Evolutionary conservation across 2,888 invertebrate species (phyloP), one percentile per base, ranked within the genome.

Genomic region (Aleiodes leptofemur): DNA sequence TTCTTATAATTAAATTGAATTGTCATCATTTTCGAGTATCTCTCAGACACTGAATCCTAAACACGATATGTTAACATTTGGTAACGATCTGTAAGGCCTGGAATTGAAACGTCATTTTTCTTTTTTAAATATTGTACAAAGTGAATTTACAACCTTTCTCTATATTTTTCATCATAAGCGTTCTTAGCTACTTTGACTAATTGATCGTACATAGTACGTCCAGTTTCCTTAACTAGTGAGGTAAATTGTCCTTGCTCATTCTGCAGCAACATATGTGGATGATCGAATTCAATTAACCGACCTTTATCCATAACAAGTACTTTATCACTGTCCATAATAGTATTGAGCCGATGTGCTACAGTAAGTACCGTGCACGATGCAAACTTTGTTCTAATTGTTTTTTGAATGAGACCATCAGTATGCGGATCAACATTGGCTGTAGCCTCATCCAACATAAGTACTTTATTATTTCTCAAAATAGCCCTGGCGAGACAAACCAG

Each of bases 361-460:
- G 92, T 93, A 31, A 93, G 87, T 16, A 93, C 92, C 0, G 92
- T 92, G 78, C 92, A 92, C 0, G 86, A 81, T 4, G 85, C 86
- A 82, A 93, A 93, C 82, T 92, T 91, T 16, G 89, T 88, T 69
- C 92, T 83, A 38, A 93, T 92, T 0, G 92, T 92, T 76, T 88
- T 85, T 78, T 93, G 93, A 77, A 93, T 92, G 23, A 92, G 82
- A 4, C 87, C 88, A 81, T 92, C 92, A 0, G 92, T 92, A 92
- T 95, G 95, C 9, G 96, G 96, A 90, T 98, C 97, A 8, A 97
- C 96, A 87, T 97, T 97, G 1, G 97, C 97, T 0, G 97, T 97
- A n/a, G 97, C 97, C 90, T 98, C 98, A 86, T 98, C 97, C 81
- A 98, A 91, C 80, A 97, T 94, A 0, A 98, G 91, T 80, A 98